Percentiles rank a stretch among this genome's conserved stretches.
phyloP scores from a whole-genome alignment of 2,888 invertebrate genomes.

The Caenorhabditis becei region DNA sequence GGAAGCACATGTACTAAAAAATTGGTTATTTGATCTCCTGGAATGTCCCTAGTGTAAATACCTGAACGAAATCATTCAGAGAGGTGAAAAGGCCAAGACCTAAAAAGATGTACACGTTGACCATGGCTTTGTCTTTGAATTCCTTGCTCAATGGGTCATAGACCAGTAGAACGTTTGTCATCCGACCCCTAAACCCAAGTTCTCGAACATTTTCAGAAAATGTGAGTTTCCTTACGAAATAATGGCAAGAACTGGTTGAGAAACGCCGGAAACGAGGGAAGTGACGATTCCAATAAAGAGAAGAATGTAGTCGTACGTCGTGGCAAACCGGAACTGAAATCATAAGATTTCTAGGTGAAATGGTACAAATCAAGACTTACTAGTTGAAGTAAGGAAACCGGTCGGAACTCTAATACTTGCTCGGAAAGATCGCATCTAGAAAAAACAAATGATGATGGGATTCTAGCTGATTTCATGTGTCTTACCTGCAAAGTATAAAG shows the following conservation, averaged over 20 bases:
- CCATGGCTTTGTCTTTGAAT: slow-evolving; percentile 68
- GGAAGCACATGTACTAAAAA: slow-evolving; percentile 76
- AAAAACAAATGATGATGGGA: neutral
- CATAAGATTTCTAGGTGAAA: neutral
- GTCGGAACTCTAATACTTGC: slow-evolving; percentile 61
- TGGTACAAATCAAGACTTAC: slow-evolving; percentile 34
- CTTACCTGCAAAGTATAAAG: slow-evolving; percentile 64
- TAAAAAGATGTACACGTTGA: slow-evolving; percentile 75
- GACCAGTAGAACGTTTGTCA: slow-evolving; percentile 72
- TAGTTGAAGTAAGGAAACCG: slow-evolving; percentile 66
- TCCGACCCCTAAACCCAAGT: slow-evolving; percentile 61
- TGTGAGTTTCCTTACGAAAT: slow-evolving; percentile 51
- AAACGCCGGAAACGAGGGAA: slow-evolving; percentile 66
- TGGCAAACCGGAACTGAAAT: slow-evolving; percentile 74
- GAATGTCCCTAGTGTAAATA: slow-evolving; percentile 20
- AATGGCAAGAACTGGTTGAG: slow-evolving; percentile 72
- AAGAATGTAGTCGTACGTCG: slow-evolving; percentile 63
- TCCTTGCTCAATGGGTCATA: slow-evolving; percentile 59
- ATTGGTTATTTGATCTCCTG: slow-evolving; percentile 25
- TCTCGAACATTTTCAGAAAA: neutral
- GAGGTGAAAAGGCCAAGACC: slow-evolving; percentile 71
- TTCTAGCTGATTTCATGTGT: neutral
- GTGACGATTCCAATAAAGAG: slow-evolving; percentile 65
- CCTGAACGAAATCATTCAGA: slow-evolving; percentile 71
- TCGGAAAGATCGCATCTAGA: slow-evolving; percentile 66